A percentile compares a stretch with the other conserved stretches of the same genome.
These are phyloP conservation scores for Nibea coibor DNA, from an alignment of 2,113 vertebrate genomes.

Conservation along the genomic window DNA sequence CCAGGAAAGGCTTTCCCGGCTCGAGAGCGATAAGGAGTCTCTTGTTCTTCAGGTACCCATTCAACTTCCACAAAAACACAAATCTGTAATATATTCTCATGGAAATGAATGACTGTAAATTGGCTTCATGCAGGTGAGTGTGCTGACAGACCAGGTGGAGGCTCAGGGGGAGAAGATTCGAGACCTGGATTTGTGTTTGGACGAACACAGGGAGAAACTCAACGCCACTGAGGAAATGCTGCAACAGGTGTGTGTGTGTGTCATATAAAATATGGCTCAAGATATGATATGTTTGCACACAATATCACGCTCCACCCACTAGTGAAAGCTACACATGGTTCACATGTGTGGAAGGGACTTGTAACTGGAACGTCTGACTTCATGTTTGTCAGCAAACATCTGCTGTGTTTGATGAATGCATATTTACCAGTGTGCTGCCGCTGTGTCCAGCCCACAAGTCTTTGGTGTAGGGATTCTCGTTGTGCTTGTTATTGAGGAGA, in stretches of 20 bases:
- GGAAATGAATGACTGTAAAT: not conserved
- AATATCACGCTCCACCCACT: not conserved
- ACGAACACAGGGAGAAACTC: slow-evolving; percentile 96
- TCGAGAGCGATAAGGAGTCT: slow-evolving; percentile 98
- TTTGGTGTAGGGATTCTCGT: not conserved
- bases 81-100: not conserved
- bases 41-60: slow-evolving; percentile 92
- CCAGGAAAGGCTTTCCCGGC: slow-evolving; percentile 93
- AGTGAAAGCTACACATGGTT: not conserved
- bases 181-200: slow-evolving; percentile 94
- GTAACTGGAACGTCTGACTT: slow-evolving; percentile 18
- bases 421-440: not conserved
- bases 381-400: slow-evolving; percentile 3
- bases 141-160: slow-evolving; percentile 98
- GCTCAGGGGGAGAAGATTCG: slow-evolving; percentile 98
- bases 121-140: slow-evolving; percentile 88
- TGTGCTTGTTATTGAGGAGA: not conserved
- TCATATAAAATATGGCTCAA: not conserved
- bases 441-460: not conserved
- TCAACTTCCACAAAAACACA: not conserved
- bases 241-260: slow-evolving; percentile 88
- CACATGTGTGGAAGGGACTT: not conserved
- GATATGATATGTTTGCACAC: not conserved
- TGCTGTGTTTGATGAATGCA: slow-evolving; percentile 1
- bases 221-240: slow-evolving; percentile 97